Evolutionary conservation across 2,888 invertebrate genomes (phyloP).

Genomic region (Drosophila leonis): DNA sequence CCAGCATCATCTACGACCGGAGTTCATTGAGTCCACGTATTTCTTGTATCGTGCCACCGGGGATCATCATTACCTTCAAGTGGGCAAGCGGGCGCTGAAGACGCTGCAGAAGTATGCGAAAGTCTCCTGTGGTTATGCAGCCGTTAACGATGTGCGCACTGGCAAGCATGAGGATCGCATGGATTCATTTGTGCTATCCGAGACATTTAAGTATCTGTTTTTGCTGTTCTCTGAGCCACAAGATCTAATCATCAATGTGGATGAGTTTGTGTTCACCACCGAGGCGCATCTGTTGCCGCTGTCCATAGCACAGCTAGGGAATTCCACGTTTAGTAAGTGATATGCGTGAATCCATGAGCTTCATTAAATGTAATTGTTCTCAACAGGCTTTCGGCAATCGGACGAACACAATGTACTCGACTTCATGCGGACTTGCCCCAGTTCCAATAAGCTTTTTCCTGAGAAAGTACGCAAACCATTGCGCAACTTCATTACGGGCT

Average conservation of each 20-base stretch:
- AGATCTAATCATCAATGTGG: slow-evolving; percentile 92
- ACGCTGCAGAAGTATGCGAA: slow-evolving; percentile 95
- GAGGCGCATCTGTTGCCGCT: slow-evolving; percentile 98
- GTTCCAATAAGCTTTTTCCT: slow-evolving; percentile 92
- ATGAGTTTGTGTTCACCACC: slow-evolving; percentile 95
- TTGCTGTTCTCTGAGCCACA: slow-evolving; percentile 95
- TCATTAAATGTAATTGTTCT: slow-evolving; percentile 12
- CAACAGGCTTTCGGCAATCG: slow-evolving; percentile 85
- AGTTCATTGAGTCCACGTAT: slow-evolving; percentile 99
- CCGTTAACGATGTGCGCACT: slow-evolving; percentile 97
- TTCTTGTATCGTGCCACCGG: slow-evolving; percentile 97
- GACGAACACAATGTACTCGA: slow-evolving; percentile 87
- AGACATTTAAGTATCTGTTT: slow-evolving; percentile 98
- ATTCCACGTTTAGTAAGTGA: slow-evolving; percentile 86
- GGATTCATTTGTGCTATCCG: slow-evolving; percentile 99
- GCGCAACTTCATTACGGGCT: slow-evolving; percentile 93
- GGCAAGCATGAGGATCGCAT: slow-evolving; percentile 97
- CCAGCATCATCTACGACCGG: slow-evolving; percentile 97
- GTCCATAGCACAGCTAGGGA: slow-evolving; percentile 89
- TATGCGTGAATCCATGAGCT: not conserved
- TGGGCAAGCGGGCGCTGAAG: slow-evolving; percentile 93
- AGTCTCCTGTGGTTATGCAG: slow-evolving; percentile 98
- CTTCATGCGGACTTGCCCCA: slow-evolving; percentile 91
- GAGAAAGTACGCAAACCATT: slow-evolving; percentile 93
- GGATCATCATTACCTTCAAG: slow-evolving; percentile 97